Evolutionary conservation across 2,888 invertebrate species (phyloP).

Genomic region (Amiota mariae): DNA sequence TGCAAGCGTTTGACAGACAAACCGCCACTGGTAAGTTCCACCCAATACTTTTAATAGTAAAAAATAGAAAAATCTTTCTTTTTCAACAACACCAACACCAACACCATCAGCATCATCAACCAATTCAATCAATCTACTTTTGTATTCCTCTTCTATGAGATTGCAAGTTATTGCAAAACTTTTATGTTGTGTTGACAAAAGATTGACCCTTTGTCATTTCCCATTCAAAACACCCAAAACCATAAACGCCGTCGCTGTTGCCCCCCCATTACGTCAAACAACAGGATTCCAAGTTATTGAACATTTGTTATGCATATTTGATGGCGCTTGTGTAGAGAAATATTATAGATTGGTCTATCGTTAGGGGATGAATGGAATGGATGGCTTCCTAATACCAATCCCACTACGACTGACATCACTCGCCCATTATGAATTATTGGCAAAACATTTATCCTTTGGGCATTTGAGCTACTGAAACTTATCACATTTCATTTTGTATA

Average conservation of each 20-base stretch:
- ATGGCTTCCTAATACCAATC: too few relatives aligned
- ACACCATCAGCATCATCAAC: neutral
- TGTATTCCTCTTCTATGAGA: constrained; percentile 1
- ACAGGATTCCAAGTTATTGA: constrained; percentile 6
- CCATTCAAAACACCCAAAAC: constrained; percentile 24
- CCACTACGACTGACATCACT: constrained; percentile 41
- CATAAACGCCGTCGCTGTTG: neutral
- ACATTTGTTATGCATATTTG: constrained; percentile 46
- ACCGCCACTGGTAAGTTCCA: constrained; percentile 78
- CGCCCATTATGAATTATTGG: constrained; percentile 63
- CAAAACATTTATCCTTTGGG: constrained; percentile 42
- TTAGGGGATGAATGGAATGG: too few relatives aligned
- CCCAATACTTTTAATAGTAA: neutral
- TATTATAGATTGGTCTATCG: neutral
- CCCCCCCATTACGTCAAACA: neutral
- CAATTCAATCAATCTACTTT: constrained; percentile 29
- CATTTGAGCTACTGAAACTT: constrained; percentile 12
- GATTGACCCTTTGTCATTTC: constrained; percentile 17
- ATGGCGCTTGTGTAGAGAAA: constrained; percentile 7
- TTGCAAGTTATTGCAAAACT: constrained; percentile 12
- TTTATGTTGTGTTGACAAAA: constrained; percentile 11
- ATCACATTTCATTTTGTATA: constrained; percentile 22
- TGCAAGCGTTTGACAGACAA: constrained; percentile 86
- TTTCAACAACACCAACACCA: neutral
- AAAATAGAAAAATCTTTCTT: neutral